A percentile compares a stretch with the other conserved stretches of the same genome.
phyloP scores from a whole-genome alignment of 1,140 invertebrate species.

The Coenobita brevimanus region DNA sequence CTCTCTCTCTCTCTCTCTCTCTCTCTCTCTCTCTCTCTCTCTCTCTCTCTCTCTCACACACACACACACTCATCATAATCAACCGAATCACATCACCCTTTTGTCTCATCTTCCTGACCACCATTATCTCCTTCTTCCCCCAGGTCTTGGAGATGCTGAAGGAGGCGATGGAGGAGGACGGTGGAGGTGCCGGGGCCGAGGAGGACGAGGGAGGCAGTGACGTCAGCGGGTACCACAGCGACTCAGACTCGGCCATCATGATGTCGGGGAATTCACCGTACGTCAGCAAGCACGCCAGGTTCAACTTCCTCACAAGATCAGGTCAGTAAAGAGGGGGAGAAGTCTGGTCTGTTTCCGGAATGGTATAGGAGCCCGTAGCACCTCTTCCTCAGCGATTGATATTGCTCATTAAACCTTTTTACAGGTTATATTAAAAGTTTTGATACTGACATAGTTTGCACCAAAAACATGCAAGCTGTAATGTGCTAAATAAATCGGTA shows the following conservation, averaged over 20 bases:
- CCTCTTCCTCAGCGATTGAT: too few species aligned
- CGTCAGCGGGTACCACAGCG: constrained; percentile 85
- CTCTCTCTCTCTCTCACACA: not conserved
- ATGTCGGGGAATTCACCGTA: constrained; percentile 78
- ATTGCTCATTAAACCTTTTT: too few species aligned
- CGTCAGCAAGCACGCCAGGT: constrained; percentile 74
- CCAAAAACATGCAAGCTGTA: too few species aligned
- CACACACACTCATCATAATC: not conserved
- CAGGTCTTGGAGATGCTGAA: constrained; percentile 81
- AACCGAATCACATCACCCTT: not conserved
- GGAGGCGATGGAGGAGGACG: constrained; percentile 73
- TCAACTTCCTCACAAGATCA: constrained; percentile 77
- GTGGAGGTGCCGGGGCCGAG: constrained; percentile 71
- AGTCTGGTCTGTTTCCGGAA: too few species aligned
- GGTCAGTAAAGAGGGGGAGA: constrained; percentile 73
- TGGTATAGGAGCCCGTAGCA: too few species aligned
- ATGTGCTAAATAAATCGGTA: too few species aligned
- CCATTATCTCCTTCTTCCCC: not conserved
- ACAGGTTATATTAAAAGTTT: too few species aligned
- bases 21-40: not conserved
- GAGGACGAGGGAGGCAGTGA: constrained; percentile 76
- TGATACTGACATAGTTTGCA: too few species aligned
- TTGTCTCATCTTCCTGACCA: not conserved
- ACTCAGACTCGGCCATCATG: constrained; percentile 83
- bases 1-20: constrained; percentile 25